These are phyloP conservation scores for Forpus xanthops DNA, from an alignment of 2,797 vertebrate genomes.

Conservation along the genomic window DNA sequence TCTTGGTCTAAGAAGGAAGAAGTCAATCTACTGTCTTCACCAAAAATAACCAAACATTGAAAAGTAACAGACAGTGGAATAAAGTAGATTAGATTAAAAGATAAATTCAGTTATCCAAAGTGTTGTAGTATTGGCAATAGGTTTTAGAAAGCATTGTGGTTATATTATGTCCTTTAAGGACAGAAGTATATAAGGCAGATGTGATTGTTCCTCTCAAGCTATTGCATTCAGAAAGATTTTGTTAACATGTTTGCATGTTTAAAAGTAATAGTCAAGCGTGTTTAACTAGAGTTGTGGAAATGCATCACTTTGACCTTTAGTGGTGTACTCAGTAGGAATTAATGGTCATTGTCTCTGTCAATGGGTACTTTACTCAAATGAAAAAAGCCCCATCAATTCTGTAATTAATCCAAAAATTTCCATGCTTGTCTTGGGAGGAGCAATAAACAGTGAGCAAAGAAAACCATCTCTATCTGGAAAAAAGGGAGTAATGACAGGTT, in stretches of 20 bases:
- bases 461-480: neutral
- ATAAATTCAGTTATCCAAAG: neutral
- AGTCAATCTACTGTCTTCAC: neutral
- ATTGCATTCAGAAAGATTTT: neutral
- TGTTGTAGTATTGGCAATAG: neutral
- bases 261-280: neutral
- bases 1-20: neutral
- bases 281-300: neutral
- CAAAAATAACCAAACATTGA: neutral
- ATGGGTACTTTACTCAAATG: neutral
- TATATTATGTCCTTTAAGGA: neutral
- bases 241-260: neutral
- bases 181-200: neutral
- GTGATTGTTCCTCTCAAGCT: neutral
- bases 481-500: neutral
- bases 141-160: neutral
- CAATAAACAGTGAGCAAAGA: neutral
- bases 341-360: neutral
- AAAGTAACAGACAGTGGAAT: neutral
- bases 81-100: neutral
- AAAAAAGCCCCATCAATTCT: neutral
- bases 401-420: neutral
- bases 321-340: neutral
- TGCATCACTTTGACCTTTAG: neutral
- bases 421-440: neutral